Evolutionary conservation across 2,113 vertebrate genomes (phyloP).

Genomic region (Gymnarchus niloticus): DNA sequence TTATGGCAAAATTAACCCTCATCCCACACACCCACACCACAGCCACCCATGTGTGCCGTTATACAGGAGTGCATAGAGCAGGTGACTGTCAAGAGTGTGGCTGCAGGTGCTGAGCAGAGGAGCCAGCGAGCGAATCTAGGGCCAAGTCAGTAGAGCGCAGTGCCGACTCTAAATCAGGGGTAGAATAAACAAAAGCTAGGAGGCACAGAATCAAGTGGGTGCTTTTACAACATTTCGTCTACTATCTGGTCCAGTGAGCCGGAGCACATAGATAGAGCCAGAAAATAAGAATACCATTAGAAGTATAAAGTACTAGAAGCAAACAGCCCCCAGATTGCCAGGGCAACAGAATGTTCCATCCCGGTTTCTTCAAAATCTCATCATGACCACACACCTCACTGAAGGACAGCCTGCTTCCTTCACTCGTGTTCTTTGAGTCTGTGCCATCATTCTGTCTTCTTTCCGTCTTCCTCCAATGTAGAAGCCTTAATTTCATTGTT

Average conservation of each 20-base stretch:
- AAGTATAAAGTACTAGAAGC: too few species aligned
- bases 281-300: too few species aligned
- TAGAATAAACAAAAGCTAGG: neutral
- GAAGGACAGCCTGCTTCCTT: neutral
- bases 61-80: too few species aligned
- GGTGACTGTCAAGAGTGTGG: neutral
- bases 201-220: too few species aligned
- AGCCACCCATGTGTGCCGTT: neutral
- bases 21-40: neutral
- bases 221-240: neutral
- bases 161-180: too few species aligned
- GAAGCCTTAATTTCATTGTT: neutral
- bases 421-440: neutral
- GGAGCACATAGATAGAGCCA: neutral
- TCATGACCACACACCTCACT: neutral
- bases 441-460: neutral
- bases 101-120: neutral
- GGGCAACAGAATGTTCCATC: too few species aligned
- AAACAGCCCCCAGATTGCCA: too few species aligned
- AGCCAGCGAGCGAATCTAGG: neutral
- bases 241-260: neutral
- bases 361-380: too few species aligned
- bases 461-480: neutral
- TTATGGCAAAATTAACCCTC: neutral
- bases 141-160: too few species aligned